Evolutionary conservation across 2,797 vertebrate species (phyloP).

Genomic region (Semotilus atromaculatus): DNA sequence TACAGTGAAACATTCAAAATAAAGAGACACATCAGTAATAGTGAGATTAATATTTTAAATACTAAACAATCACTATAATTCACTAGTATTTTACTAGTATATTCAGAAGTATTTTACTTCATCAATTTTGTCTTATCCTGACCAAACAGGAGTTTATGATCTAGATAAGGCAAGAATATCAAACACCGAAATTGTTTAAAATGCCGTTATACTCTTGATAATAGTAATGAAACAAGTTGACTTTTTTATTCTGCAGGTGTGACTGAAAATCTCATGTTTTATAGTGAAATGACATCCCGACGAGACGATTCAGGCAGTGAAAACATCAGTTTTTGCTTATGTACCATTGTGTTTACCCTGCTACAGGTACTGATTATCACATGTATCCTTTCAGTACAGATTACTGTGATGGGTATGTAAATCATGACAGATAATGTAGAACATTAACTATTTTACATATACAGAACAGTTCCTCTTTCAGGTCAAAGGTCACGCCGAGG

Average conservation of each 20-base stretch:
- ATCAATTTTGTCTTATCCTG: neutral
- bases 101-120: slow-evolving; percentile 1
- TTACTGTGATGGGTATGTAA: neutral
- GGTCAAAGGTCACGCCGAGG: neutral
- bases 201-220: neutral
- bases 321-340: neutral
- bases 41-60: neutral
- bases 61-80: neutral
- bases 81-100: neutral
- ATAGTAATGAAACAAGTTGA: neutral
- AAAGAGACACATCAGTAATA: neutral
- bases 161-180: neutral
- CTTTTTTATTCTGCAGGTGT: neutral
- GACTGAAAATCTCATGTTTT: neutral
- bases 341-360: neutral
- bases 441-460: neutral
- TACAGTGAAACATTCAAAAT: neutral
- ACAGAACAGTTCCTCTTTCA: neutral
- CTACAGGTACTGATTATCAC: neutral
- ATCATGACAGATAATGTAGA: neutral
- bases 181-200: slow-evolving; percentile 4
- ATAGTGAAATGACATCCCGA: neutral
- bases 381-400: neutral
- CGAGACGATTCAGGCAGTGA: neutral
- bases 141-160: neutral